Percentiles rank a stretch among this genome's conserved stretches.
These are phyloP conservation scores for Nemotelus pantherinus DNA, from an alignment of 2,888 invertebrate species.

Conservation along the genomic window DNA sequence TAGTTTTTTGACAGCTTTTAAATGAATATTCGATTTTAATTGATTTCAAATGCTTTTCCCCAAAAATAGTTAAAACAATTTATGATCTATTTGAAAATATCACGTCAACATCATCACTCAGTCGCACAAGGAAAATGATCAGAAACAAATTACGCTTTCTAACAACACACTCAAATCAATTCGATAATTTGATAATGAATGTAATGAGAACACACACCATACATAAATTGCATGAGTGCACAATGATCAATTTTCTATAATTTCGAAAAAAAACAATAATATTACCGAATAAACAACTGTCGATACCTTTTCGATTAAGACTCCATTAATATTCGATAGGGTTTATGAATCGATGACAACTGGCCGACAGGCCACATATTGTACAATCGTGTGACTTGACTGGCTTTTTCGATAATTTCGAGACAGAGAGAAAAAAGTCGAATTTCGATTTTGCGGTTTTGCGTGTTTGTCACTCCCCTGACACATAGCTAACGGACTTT, in stretches of 20 bases:
- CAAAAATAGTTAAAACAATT: too few species aligned
- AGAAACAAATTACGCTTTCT: too few species aligned
- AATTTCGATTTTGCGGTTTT: slow-evolving; percentile 45
- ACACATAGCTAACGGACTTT: slow-evolving; percentile 13
- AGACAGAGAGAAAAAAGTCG: neutral
- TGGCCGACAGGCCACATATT: neutral
- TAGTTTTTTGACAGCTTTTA: too few species aligned
- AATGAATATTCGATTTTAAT: too few species aligned
- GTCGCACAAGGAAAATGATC: too few species aligned
- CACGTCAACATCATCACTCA: too few species aligned
- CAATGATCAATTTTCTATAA: slow-evolving; percentile 33
- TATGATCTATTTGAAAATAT: too few species aligned
- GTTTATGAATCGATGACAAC: slow-evolving; percentile 39
- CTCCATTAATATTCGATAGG: slow-evolving; percentile 39
- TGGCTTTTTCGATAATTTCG: slow-evolving; percentile 35
- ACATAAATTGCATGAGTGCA: neutral
- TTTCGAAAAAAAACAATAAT: slow-evolving; percentile 29
- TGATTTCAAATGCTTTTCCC: too few species aligned
- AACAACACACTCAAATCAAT: too few species aligned
- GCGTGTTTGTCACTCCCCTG: slow-evolving; percentile 49
- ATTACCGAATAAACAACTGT: slow-evolving; percentile 31
- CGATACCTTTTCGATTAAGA: slow-evolving; percentile 39
- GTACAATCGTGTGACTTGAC: slow-evolving; percentile 9
- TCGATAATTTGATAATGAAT: too few species aligned
- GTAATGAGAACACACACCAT: too few species aligned